Base-by-base conservation (phyloP, 2,113 vertebrate species). In the Delphinus delphis region DNA sequence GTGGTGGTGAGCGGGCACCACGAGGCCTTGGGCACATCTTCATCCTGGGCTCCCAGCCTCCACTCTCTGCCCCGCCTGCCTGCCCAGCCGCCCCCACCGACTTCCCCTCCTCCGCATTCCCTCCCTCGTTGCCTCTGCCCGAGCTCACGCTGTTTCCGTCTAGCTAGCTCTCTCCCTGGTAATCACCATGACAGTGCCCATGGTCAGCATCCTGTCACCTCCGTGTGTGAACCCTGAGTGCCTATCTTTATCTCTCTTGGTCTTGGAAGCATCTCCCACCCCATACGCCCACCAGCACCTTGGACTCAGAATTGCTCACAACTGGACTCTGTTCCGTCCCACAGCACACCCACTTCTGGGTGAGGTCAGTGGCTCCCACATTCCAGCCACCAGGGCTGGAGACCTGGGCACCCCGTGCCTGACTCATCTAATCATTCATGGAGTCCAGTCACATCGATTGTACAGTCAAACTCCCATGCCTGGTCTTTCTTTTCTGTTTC, bases 1-100 rank as follows among this genome's bases (percentile, higher is more conserved):
- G 8, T 12, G 0, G 50, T 5, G 6, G 2, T 15, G 7, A 41
- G 6, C 28, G 21, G 63, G 38, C 21, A 25, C 26, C 2, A 0
- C 4, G 28, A n/a, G 58, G 10, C 14, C 47, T 80, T 31, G 33
- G 17, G 8, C 8, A 6, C 5, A 5, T 68, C 58, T 74, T 33
- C 28, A 14, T 60, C 28, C 38, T 36, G 26, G 5, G 33, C 50
- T 44, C 17, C 41, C 18, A 41, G 28, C 17, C 70, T 9, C 33
- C 1, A 10, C 18, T 8, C 12, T 50, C 10, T 62, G 68, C 41
- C 44, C 73, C 12, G 47, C 36, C 33, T 0, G 10, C 33, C 68
- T 36, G 26, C 13, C 25, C 47, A 58, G 36, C 71, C 20, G 21
- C 17, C 14, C n/a, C 3, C 2, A 0, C n/a, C n/a, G 12, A 8